These are phyloP conservation scores for Erannis defoliaria DNA, from an alignment of 2,888 invertebrate species.

Conservation along the genomic window DNA sequence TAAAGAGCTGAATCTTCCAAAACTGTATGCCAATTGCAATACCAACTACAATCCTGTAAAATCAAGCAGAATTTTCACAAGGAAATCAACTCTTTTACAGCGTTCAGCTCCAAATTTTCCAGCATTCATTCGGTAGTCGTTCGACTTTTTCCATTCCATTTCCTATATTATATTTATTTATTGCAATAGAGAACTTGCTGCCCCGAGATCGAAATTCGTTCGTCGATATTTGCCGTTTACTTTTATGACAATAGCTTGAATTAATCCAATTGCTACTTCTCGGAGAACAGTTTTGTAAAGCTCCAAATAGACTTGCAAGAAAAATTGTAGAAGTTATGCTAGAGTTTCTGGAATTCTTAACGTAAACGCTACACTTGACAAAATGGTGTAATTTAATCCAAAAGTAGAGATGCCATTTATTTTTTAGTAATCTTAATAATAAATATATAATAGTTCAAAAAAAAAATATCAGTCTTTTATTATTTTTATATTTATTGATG, in stretches of 20 bases:
- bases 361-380: no score
- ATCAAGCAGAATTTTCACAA: not conserved
- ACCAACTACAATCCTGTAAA: not conserved
- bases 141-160: conserved; percentile 24
- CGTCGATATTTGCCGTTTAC: conserved; percentile 45
- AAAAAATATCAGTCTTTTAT: no score
- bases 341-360: not conserved
- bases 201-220: conserved; percentile 40
- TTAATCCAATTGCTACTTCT: conserved; percentile 45
- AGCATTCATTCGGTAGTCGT: conserved; percentile 12
- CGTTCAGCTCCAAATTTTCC: conserved; percentile 5
- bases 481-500: no score
- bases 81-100: conserved; percentile 9
- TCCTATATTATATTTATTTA: conserved; percentile 38
- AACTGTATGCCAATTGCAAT: not conserved
- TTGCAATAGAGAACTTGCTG: conserved; percentile 32
- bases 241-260: conserved; percentile 48
- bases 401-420: no score
- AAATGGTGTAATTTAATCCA: no score
- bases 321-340: not conserved
- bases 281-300: conserved; percentile 19
- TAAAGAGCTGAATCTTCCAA: no score
- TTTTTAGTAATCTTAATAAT: no score
- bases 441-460: no score
- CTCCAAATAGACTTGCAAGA: not conserved